Evolutionary conservation across 1,140 invertebrate genomes (phyloP).

Genomic region (Oreohelix idahoensis): DNA sequence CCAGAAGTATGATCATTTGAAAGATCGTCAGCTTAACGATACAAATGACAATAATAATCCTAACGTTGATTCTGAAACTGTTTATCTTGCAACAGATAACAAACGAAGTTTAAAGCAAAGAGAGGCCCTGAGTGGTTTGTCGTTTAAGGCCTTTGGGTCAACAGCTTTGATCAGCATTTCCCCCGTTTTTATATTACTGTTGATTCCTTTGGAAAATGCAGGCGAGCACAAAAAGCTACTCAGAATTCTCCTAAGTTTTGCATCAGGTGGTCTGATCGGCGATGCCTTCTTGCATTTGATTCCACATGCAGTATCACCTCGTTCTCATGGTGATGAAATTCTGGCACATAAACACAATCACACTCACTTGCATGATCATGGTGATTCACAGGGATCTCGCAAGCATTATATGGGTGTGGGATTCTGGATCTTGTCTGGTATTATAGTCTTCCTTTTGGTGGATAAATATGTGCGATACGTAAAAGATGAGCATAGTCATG

Average conservation of each 20-base stretch:
- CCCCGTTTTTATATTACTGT: conserved; percentile 93
- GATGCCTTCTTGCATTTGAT: conserved; percentile 98
- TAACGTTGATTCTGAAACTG: no score
- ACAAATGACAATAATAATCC: no score
- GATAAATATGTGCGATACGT: conserved; percentile 93
- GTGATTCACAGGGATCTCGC: conserved; percentile 71
- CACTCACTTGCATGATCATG: conserved; percentile 73
- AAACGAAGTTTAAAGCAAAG: no score
- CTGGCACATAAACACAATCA: conserved; percentile 78
- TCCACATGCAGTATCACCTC: conserved; percentile 88
- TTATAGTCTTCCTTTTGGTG: conserved; percentile 90
- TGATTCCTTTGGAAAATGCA: conserved; percentile 90
- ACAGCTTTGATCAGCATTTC: conserved; percentile 94
- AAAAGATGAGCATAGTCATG: conserved; percentile 80
- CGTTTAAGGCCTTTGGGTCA: conserved; percentile 77
- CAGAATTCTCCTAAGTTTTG: conserved; percentile 93
- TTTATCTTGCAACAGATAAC: no score
- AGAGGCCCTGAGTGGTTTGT: conserved; percentile 53
- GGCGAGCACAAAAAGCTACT: conserved; percentile 83
- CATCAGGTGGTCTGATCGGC: conserved; percentile 93
- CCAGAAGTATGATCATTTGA: conserved; percentile 54
- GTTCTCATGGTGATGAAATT: conserved; percentile 72
- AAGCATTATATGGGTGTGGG: conserved; percentile 85
- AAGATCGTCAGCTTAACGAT: no score
- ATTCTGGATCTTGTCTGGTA: conserved; percentile 90